A percentile compares a stretch with the other conserved stretches of the same genome.
Conservation (phyloP, 64 coral and sea anemone genomes). For the Pocillopora verrucosa region DNA sequence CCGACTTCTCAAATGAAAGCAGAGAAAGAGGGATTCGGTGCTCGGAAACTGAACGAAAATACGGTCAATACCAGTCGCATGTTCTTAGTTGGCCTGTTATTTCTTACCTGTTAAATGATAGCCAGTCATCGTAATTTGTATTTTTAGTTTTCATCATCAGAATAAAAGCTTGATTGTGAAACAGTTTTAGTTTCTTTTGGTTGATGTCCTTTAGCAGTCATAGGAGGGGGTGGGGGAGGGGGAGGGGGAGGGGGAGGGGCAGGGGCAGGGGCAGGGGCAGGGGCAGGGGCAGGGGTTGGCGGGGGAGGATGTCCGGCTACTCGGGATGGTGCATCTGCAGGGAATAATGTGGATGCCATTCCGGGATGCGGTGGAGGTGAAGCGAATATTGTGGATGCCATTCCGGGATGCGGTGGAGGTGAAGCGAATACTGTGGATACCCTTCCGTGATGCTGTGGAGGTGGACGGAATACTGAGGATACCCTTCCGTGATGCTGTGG, state of each 20-base stretch:
- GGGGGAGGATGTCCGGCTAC: too few species aligned
- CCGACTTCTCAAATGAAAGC: too few species aligned
- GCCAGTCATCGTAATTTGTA: neutral
- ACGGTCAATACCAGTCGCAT: too few species aligned
- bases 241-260: neutral
- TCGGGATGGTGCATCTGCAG: too few species aligned
- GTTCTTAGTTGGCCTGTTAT: neutral
- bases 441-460: neutral
- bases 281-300: neutral
- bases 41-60: too few species aligned
- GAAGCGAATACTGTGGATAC: neutral
- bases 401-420: neutral
- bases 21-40: too few species aligned
- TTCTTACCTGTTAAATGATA: neutral
- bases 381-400: neutral
- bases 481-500: neutral
- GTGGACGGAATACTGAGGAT: neutral
- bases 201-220: too few species aligned
- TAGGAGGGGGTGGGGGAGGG: neutral
- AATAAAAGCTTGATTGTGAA: slow-evolving; percentile 1
- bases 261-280: too few species aligned
- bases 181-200: neutral
- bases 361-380: neutral
- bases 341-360: too few species aligned
- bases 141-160: neutral